phyloP scores from a whole-genome alignment of 2,113 vertebrate genomes.

The Cololabis saira region DNA sequence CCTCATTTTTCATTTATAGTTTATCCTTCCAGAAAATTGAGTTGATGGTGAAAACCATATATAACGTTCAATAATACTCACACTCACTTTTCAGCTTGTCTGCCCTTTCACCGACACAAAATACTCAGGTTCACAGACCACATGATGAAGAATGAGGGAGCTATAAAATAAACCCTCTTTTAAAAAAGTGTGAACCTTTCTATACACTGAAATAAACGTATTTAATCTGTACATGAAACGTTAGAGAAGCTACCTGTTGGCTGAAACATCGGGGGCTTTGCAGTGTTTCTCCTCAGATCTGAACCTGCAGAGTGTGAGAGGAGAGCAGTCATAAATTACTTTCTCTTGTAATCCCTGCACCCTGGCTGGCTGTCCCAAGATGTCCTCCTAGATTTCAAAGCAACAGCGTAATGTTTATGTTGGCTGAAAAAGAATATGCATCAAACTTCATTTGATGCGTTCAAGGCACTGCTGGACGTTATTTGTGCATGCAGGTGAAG shows the following conservation, averaged over 20 bases:
- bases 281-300: constrained; percentile 57
- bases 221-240: constrained; percentile 3
- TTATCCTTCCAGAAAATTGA: no score
- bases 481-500: constrained; percentile 78
- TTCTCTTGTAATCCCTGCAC: constrained; percentile 68
- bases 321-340: constrained; percentile 68
- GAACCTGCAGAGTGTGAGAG: constrained; percentile 54
- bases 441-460: constrained; percentile 78
- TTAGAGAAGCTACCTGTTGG: constrained; percentile 6
- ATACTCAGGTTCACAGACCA: no score
- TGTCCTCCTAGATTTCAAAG: constrained; percentile 77
- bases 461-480: constrained; percentile 73
- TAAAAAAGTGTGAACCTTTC: neutral
- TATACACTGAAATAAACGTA: neutral
- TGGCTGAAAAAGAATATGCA: constrained; percentile 71
- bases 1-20: no score
- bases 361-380: constrained; percentile 69
- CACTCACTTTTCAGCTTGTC: no score
- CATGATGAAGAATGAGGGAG: no score
- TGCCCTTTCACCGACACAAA: no score
- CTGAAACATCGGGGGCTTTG: constrained; percentile 28
- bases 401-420: constrained; percentile 77
- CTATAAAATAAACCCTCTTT: neutral
- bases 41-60: no score
- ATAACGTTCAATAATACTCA: no score